Percentiles rank a stretch among this genome's conserved stretches.
These are phyloP conservation scores for Polyommatus iphigenia DNA, from an alignment of 2,888 invertebrate species.

Conservation along the genomic window DNA sequence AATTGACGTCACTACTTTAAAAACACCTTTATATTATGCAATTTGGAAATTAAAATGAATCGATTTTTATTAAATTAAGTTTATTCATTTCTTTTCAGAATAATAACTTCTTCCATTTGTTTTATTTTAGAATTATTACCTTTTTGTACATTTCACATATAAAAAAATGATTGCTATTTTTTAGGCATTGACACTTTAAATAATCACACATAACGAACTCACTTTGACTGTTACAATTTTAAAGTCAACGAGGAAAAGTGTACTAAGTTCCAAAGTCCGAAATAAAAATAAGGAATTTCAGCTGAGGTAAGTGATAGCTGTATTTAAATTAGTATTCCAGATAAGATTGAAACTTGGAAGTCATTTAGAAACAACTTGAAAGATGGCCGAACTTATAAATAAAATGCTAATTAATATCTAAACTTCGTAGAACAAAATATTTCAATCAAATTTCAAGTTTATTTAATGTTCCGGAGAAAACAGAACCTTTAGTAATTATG, in stretches of 20 bases:
- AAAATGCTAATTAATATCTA: slow-evolving; percentile 25
- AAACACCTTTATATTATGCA: not conserved
- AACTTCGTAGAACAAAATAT: slow-evolving; percentile 20
- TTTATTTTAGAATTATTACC: not conserved
- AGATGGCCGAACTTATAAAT: not conserved
- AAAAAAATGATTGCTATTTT: too few relatives aligned
- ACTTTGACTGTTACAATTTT: not conserved
- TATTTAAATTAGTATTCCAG: not conserved
- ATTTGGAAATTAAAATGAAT: not conserved
- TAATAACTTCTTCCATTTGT: not conserved
- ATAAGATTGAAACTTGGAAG: not conserved
- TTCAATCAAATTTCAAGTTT: slow-evolving; percentile 30
- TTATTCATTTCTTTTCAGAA: not conserved
- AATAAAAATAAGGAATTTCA: not conserved
- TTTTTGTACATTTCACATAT: not conserved
- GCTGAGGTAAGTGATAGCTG: not conserved
- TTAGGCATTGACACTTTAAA: too few relatives aligned
- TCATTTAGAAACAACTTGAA: not conserved
- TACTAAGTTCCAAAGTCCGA: not conserved
- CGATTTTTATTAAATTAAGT: not conserved
- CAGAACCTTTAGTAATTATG: slow-evolving; percentile 35
- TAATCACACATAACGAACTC: not conserved
- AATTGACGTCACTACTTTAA: not conserved
- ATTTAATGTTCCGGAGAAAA: slow-evolving; percentile 32
- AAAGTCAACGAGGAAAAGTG: not conserved